These are phyloP conservation scores for Hypsopygia costalis DNA, from an alignment of 2,888 invertebrate species.

Conservation along the genomic window DNA sequence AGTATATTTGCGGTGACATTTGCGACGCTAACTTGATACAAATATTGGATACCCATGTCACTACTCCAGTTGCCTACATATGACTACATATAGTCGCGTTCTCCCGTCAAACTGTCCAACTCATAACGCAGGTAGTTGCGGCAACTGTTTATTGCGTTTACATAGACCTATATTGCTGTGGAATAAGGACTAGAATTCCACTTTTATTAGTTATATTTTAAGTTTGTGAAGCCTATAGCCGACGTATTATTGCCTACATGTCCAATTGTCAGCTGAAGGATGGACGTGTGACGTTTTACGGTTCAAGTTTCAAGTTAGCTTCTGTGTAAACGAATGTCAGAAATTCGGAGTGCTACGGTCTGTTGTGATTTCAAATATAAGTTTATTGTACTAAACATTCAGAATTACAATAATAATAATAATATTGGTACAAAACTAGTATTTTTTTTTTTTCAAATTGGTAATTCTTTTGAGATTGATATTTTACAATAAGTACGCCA, in stretches of 20 bases:
- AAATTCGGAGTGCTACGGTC: background rate
- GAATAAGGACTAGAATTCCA: conserved; percentile 16
- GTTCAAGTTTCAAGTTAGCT: background rate
- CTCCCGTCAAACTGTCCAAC: conserved; percentile 66
- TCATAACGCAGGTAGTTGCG: conserved; percentile 46
- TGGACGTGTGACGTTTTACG: background rate
- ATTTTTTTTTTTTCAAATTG: too few relatives aligned
- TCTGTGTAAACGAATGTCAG: background rate
- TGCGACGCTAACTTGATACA: conserved; percentile 25
- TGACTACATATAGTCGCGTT: conserved; percentile 46
- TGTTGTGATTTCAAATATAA: background rate
- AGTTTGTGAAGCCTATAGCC: conserved; percentile 19
- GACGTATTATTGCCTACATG: conserved; percentile 45
- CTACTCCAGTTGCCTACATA: conserved; percentile 46
- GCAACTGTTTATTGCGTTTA: conserved; percentile 15
- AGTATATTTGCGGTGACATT: conserved; percentile 16
- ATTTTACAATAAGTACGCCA: too few relatives aligned
- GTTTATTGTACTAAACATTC: too few relatives aligned
- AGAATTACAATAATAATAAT: too few relatives aligned
- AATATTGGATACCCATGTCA: conserved; percentile 44
- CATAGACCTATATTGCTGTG: conserved; percentile 11
- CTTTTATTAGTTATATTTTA: background rate
- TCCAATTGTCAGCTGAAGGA: background rate
- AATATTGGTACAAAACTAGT: too few relatives aligned
- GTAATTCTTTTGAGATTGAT: too few relatives aligned